These are phyloP conservation scores for Nycticebus coucang DNA, from an alignment of 2,113 vertebrate genomes.

Conservation along the genomic window DNA sequence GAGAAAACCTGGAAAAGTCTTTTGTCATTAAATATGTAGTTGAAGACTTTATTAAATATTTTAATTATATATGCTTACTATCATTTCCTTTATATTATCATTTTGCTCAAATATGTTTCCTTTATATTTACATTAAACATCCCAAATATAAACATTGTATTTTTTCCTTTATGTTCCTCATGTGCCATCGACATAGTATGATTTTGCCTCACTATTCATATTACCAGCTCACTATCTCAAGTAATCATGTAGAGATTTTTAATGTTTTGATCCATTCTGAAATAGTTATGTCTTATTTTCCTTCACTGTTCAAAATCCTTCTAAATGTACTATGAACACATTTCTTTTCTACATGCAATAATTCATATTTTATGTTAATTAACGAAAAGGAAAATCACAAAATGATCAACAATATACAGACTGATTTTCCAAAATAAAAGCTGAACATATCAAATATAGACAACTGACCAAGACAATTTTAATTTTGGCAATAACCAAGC, in stretches of 20 bases:
- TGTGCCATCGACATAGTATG: background rate
- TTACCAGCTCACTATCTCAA: background rate
- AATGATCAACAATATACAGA: background rate
- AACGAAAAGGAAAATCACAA: background rate
- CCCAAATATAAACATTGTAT: background rate
- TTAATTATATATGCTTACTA: background rate
- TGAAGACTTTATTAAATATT: background rate
- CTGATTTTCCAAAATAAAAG: background rate
- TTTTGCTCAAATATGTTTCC: constrained; percentile 2
- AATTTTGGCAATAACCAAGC: background rate
- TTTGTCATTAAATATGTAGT: background rate
- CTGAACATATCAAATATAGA: background rate
- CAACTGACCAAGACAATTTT: background rate
- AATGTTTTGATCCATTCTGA: background rate
- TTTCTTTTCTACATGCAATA: background rate
- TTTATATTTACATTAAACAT: background rate
- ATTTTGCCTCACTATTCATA: background rate
- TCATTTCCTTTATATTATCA: background rate
- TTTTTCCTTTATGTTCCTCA: background rate
- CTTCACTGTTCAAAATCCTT: background rate
- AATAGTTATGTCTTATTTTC: constrained; percentile 22
- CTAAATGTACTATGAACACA: background rate
- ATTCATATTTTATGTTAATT: constrained; percentile 4
- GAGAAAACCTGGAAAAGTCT: background rate
- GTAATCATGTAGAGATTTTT: background rate